These are phyloP conservation scores for Phaenicophaeus curvirostris DNA, from an alignment of 2,797 vertebrate species.

Conservation along the genomic window DNA sequence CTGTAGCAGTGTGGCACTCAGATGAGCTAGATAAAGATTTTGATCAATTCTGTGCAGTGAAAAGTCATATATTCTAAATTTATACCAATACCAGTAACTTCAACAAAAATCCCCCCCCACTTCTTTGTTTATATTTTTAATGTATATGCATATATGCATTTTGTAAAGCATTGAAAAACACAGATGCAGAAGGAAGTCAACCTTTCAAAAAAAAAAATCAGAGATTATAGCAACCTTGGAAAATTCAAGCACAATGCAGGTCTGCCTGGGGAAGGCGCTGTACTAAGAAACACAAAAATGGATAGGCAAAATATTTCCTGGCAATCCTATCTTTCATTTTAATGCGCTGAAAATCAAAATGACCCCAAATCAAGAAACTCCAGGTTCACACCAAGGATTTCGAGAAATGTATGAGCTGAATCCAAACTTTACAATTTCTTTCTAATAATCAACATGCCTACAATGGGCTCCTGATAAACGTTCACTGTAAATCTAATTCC, in stretches of 20 bases:
- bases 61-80: neutral
- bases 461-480: neutral
- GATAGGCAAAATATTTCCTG: neutral
- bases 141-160: neutral
- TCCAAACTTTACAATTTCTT: neutral
- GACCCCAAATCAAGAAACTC: neutral
- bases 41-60: slow-evolving; percentile 20
- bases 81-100: neutral
- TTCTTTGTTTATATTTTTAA: neutral
- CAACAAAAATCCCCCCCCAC: neutral
- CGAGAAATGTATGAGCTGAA: neutral
- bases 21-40: neutral
- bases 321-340: neutral
- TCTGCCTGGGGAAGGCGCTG: neutral
- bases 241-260: neutral
- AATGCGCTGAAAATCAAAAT: neutral
- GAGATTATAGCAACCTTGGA: neutral
- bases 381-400: neutral
- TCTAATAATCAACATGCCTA: neutral
- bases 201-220: neutral
- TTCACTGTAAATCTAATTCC: neutral
- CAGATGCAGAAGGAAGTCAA: neutral
- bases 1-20: neutral
- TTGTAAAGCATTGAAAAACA: neutral
- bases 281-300: neutral